Conservation (phyloP, 2,888 invertebrate genomes). For the Lycophotia porphyrea region DNA sequence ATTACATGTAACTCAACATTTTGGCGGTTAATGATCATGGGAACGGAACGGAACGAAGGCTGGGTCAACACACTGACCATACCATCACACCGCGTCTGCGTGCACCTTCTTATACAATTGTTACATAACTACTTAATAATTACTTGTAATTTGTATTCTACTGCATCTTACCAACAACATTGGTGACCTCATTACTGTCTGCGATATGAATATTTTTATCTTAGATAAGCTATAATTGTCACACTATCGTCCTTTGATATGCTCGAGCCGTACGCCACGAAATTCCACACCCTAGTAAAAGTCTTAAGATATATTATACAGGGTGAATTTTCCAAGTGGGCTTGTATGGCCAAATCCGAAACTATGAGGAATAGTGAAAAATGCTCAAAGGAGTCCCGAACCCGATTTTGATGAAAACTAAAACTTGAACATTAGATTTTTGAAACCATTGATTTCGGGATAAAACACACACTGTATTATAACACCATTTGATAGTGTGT, state of each 20-base stretch:
- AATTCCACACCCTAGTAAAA: conserved; percentile 4
- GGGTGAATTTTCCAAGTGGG: no score
- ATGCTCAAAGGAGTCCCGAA: no score
- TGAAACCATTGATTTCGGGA: no score
- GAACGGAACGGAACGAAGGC: no score
- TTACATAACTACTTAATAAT: not conserved
- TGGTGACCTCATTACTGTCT: conserved; percentile 49
- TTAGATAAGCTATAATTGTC: conserved; percentile 51
- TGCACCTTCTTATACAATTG: conserved; percentile 1
- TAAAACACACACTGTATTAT: no score
- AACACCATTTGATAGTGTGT: no score
- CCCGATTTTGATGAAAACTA: no score
- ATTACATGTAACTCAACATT: conserved; percentile 17
- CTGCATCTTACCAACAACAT: conserved; percentile 31
- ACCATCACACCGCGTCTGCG: not conserved
- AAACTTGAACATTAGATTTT: no score
- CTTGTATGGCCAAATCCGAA: no score
- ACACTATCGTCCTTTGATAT: conserved; percentile 34
- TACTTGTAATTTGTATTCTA: conserved; percentile 8
- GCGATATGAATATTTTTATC: conserved; percentile 50
- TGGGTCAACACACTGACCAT: conserved; percentile 9
- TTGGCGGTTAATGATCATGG: conserved; percentile 21
- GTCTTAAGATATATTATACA: conserved; percentile 1
- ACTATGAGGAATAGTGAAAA: no score
- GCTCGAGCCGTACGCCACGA: not conserved